Evolutionary conservation across 2,113 vertebrate genomes (phyloP).

Genomic region (Holacanthus passer): DNA sequence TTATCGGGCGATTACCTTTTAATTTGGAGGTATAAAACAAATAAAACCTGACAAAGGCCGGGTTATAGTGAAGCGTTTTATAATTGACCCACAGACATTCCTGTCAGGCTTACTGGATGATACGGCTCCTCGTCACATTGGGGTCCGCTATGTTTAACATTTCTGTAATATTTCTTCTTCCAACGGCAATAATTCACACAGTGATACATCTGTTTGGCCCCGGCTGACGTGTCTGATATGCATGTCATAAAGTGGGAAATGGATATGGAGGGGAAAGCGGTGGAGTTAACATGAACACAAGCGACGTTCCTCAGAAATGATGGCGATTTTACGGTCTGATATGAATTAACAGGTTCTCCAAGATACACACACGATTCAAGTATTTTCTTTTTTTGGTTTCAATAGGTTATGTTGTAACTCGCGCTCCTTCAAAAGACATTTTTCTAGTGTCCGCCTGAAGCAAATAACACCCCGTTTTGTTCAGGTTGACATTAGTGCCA

Average conservation of each 20-base stretch:
- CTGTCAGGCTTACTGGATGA: slow-evolving; percentile 28
- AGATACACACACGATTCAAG: background rate
- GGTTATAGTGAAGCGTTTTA: background rate
- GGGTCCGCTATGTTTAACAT: slow-evolving; percentile 33
- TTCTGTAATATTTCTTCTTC: slow-evolving; percentile 42
- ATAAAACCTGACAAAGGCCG: slow-evolving; percentile 18
- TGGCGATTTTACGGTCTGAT: slow-evolving; percentile 41
- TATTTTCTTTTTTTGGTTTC: slow-evolving; percentile 29
- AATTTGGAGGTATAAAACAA: slow-evolving; percentile 38
- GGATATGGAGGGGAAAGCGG: slow-evolving; percentile 3
- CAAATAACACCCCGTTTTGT: background rate
- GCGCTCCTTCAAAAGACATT: background rate
- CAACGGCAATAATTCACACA: slow-evolving; percentile 24
- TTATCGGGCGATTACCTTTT: slow-evolving; percentile 54
- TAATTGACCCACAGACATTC: slow-evolving; percentile 13
- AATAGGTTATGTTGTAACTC: background rate
- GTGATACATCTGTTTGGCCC: slow-evolving; percentile 49
- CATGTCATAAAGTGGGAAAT: slow-evolving; percentile 42
- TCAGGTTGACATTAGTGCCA: slow-evolving; percentile 12
- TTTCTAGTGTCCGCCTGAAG: background rate
- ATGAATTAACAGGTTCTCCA: slow-evolving; percentile 36
- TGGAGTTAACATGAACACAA: slow-evolving; percentile 5
- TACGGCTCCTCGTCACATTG: slow-evolving; percentile 31
- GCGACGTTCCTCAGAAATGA: slow-evolving; percentile 9
- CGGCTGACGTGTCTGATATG: slow-evolving; percentile 27